Percentiles rank a stretch among this genome's conserved stretches.
phyloP scores from a whole-genome alignment of 1,140 invertebrate species.

The Notospermus geniculatus region DNA sequence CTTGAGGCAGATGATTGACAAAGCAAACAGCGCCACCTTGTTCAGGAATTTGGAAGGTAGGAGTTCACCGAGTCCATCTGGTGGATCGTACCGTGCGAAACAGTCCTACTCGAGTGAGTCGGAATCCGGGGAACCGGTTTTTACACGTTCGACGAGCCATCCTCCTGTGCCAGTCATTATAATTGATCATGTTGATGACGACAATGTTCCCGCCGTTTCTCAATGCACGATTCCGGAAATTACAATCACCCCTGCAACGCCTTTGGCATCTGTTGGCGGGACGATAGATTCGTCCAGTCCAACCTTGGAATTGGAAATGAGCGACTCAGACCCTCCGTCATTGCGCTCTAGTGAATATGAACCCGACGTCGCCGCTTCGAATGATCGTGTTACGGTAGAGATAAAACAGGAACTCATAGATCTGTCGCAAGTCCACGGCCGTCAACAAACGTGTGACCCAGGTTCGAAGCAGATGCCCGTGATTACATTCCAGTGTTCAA shows the following conservation, averaged over 20 bases:
- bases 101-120: neutral
- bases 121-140: constrained; percentile 2
- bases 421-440: constrained; percentile 17
- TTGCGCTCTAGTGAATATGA: constrained; percentile 14
- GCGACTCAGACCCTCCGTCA: too few relatives aligned
- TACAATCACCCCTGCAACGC: neutral
- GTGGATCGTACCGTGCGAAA: neutral
- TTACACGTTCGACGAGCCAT: neutral
- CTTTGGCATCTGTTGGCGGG: constrained; percentile 7
- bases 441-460: neutral
- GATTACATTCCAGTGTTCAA: neutral
- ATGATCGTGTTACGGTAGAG: constrained; percentile 31
- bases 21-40: constrained; percentile 1
- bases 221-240: neutral
- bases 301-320: too few relatives aligned
- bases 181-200: neutral
- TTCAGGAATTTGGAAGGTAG: neutral
- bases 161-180: neutral
- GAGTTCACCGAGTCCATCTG: neutral
- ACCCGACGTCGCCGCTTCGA: constrained; percentile 16
- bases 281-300: neutral
- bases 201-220: too few relatives aligned
- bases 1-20: constrained; percentile 3
- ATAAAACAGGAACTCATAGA: constrained; percentile 31
- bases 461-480: too few relatives aligned